Evolutionary conservation across 2,797 vertebrate genomes (phyloP).

Genomic region (Arrhamphus sclerolepis): DNA sequence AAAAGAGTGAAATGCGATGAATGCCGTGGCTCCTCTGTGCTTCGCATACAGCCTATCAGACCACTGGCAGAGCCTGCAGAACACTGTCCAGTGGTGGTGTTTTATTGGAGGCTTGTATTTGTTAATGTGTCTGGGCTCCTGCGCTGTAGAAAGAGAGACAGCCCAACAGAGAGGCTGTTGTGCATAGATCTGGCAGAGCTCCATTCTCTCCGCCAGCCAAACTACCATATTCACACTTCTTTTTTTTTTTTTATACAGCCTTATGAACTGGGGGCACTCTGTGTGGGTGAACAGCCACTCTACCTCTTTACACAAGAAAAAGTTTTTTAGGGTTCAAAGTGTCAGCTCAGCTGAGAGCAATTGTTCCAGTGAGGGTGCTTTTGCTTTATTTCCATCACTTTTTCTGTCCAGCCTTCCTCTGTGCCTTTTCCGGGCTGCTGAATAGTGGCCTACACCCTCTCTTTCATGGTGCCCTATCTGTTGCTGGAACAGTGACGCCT

Average conservation of each 20-base stretch:
- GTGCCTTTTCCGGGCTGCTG: constrained; percentile 60
- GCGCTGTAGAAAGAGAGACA: constrained; percentile 44
- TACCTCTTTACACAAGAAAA: constrained; percentile 55
- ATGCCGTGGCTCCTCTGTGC: constrained; percentile 55
- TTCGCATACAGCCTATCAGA: constrained; percentile 54
- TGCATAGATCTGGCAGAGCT: constrained; percentile 69
- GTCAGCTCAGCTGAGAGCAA: constrained; percentile 71
- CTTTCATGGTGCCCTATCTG: constrained; percentile 64
- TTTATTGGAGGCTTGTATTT: constrained; percentile 78
- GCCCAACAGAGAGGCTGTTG: constrained; percentile 79
- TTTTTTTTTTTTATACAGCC: constrained; percentile 73
- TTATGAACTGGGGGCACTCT: constrained; percentile 72
- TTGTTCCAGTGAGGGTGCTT: constrained; percentile 65
- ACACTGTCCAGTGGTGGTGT: constrained; percentile 69
- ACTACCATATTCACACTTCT: constrained; percentile 69
- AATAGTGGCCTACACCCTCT: constrained; percentile 68
- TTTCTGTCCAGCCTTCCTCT: constrained; percentile 50
- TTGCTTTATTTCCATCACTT: constrained; percentile 59
- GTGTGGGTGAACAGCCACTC: constrained; percentile 73
- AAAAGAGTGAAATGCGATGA: constrained; percentile 57
- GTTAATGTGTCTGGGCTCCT: constrained; percentile 75
- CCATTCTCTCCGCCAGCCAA: constrained; percentile 75
- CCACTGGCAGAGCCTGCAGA: constrained; percentile 57
- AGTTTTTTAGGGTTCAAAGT: constrained; percentile 59
- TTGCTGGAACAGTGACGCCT: constrained; percentile 62